Conservation (phyloP, 1,140 invertebrate species). For the Monomorium pharaonis region DNA sequence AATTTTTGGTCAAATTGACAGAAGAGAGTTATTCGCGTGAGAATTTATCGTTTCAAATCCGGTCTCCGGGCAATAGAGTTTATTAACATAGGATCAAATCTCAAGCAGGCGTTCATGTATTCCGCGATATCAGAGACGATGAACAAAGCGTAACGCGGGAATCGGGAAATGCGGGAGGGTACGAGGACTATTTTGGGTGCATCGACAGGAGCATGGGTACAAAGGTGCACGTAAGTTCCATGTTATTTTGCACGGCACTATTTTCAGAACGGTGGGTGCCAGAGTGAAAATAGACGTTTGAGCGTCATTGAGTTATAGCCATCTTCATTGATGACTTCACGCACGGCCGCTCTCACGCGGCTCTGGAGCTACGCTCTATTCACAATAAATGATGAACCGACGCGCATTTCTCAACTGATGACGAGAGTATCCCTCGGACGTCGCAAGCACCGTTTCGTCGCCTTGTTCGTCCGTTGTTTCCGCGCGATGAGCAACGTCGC, state of each 20-base stretch:
- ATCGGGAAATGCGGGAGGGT: neutral
- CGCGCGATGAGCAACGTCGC: constrained; percentile 39
- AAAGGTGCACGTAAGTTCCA: constrained; percentile 69
- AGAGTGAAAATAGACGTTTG: constrained; percentile 71
- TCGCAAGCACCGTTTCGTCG: neutral
- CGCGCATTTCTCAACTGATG: constrained; percentile 39
- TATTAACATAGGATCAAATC: constrained; percentile 3
- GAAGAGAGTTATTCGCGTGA: neutral
- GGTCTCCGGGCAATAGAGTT: neutral
- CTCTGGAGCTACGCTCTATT: constrained; percentile 44
- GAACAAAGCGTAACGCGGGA: neutral
- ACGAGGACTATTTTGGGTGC: constrained; percentile 66
- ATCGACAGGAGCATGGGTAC: constrained; percentile 64
- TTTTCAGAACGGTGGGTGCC: constrained; percentile 70
- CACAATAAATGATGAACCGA: constrained; percentile 35
- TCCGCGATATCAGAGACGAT: constrained; percentile 15
- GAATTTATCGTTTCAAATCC: neutral
- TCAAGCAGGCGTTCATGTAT: neutral
- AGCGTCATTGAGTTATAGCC: constrained; percentile 69
- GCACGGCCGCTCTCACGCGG: constrained; percentile 29
- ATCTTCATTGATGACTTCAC: constrained; percentile 75
- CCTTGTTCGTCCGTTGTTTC: constrained; percentile 55
- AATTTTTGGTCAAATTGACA: neutral
- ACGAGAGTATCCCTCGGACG: neutral
- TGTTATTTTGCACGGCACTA: constrained; percentile 70